Evolutionary conservation across 30 jellyfish, hydroid and myxozoan species (phyloP).

Genomic region (Catostylus mosaicus): DNA sequence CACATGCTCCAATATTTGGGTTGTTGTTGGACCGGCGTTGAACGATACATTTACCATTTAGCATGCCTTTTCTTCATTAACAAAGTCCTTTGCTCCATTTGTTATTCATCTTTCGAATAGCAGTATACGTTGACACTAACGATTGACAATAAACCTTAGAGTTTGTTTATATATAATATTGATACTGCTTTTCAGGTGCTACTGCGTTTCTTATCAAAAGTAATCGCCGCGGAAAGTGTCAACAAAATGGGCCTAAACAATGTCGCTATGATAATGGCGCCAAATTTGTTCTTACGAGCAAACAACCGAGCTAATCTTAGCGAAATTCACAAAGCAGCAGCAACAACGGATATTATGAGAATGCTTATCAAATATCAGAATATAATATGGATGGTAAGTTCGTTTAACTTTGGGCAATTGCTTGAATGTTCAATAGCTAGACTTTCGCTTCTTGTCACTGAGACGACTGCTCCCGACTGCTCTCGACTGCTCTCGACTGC

Average conservation of each 20-base stretch:
- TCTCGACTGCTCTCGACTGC: too few species aligned
- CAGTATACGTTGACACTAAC: too few species aligned
- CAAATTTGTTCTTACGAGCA: slow-evolving; percentile 83
- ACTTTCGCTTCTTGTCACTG: too few species aligned
- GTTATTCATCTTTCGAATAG: too few species aligned
- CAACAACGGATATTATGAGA: slow-evolving; percentile 91
- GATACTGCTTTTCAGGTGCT: slow-evolving; percentile 54
- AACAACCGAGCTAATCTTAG: slow-evolving; percentile 62
- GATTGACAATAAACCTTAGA: too few species aligned
- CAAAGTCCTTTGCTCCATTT: too few species aligned
- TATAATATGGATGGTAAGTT: slow-evolving; percentile 93
- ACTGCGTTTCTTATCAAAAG: slow-evolving; percentile 70
- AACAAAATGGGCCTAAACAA: slow-evolving; percentile 95
- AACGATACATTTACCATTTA: too few species aligned
- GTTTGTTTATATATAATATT: neutral
- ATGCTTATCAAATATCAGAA: slow-evolving; percentile 90
- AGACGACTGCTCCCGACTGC: too few species aligned
- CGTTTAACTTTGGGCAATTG: neutral
- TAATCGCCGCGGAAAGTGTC: slow-evolving; percentile 52
- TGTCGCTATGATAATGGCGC: slow-evolving; percentile 99
- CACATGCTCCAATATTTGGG: too few species aligned
- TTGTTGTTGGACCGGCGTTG: too few species aligned
- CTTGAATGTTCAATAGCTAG: too few species aligned
- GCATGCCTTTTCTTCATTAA: too few species aligned
- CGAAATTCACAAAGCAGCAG: slow-evolving; percentile 91